Conservation (phyloP, 2,797 vertebrate species). For the Nothura maculosa region DNA sequence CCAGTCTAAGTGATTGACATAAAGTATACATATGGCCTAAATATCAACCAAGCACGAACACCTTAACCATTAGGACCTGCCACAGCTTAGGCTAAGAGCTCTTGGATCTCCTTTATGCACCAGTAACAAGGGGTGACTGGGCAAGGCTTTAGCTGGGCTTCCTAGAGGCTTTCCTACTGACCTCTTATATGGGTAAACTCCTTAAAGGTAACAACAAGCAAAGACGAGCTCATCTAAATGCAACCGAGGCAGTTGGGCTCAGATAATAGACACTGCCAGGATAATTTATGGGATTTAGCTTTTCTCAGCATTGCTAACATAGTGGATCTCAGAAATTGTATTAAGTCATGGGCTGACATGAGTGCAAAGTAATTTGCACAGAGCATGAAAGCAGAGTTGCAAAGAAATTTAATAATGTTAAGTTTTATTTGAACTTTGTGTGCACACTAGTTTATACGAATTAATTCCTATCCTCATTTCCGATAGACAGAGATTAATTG, state of each 20-base stretch:
- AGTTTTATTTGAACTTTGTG: slow-evolving; percentile 78
- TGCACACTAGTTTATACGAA: slow-evolving; percentile 68
- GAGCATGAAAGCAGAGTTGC: slow-evolving; percentile 24
- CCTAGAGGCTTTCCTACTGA: slow-evolving; percentile 6
- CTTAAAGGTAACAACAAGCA: slow-evolving; percentile 14
- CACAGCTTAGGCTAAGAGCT: neutral
- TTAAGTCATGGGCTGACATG: slow-evolving; percentile 50
- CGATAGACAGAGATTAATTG: slow-evolving; percentile 83
- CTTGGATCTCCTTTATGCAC: neutral
- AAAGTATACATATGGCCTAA: neutral
- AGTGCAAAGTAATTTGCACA: slow-evolving; percentile 49
- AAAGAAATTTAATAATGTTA: slow-evolving; percentile 69
- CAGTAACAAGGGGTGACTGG: neutral
- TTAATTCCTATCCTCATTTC: slow-evolving; percentile 74
- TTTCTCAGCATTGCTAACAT: slow-evolving; percentile 51
- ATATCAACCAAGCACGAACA: neutral
- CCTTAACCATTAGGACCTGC: neutral
- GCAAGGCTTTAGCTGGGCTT: neutral
- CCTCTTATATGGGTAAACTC: neutral
- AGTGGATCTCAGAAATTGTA: slow-evolving; percentile 5
- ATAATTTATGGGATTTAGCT: slow-evolving; percentile 61
- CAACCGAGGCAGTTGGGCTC: slow-evolving; percentile 10
- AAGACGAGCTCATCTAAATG: slow-evolving; percentile 61
- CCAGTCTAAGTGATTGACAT: neutral
- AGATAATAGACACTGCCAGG: slow-evolving; percentile 53